Conservation (phyloP, 37 sponge, comb jelly and placozoan genomes). For the Cliona cf. orientalis region DNA sequence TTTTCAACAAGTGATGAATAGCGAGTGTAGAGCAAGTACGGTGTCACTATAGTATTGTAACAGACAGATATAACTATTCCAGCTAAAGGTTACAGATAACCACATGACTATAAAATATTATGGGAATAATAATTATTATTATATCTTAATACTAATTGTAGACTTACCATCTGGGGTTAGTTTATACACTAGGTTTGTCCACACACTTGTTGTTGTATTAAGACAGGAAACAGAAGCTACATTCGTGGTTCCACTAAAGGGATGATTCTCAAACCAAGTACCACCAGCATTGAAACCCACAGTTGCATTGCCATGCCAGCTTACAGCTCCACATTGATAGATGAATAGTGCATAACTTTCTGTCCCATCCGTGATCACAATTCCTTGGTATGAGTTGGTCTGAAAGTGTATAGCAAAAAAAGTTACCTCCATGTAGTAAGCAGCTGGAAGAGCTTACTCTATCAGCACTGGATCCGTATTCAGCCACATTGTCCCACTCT, state of each 20-base stretch:
- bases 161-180: slow-evolving; percentile 9
- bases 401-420: slow-evolving; percentile 1
- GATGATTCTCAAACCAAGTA: slow-evolving; percentile 23
- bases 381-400: slow-evolving; percentile 47
- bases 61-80: neutral
- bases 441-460: neutral
- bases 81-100: neutral
- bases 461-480: slow-evolving; percentile 1
- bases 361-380: slow-evolving; percentile 11
- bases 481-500: slow-evolving; percentile 19
- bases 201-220: neutral
- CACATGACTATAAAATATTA: too few relatives aligned
- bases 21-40: slow-evolving; percentile 12
- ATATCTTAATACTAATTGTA: neutral
- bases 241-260: slow-evolving; percentile 15
- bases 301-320: slow-evolving; percentile 30
- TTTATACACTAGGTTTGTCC: slow-evolving; percentile 34
- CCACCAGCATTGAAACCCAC: slow-evolving; percentile 46
- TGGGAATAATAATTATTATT: too few relatives aligned
- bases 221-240: slow-evolving; percentile 3
- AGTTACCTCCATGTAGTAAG: neutral
- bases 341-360: slow-evolving; percentile 42
- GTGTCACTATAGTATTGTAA: neutral
- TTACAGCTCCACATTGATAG: slow-evolving; percentile 26
- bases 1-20: neutral